A percentile compares a stretch with the other conserved stretches of the same genome.
Conservation (phyloP, 2,113 vertebrate genomes). For the Crotalus viridis region DNA sequence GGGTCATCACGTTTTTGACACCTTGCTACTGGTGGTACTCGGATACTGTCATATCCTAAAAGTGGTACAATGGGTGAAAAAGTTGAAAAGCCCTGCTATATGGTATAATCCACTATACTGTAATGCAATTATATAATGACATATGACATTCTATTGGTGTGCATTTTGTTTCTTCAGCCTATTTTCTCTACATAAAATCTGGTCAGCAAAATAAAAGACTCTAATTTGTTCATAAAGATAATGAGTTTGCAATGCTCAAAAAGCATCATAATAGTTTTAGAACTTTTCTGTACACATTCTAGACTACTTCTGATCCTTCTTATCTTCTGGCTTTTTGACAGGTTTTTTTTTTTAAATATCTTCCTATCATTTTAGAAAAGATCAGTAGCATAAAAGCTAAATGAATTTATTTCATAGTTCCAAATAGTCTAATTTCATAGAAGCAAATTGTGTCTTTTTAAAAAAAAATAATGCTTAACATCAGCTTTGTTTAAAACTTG, state of each 20-base stretch:
- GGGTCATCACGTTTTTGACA: no score
- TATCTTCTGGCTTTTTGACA: not conserved
- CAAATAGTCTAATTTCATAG: not conserved
- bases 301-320: not conserved
- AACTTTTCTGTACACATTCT: not conserved
- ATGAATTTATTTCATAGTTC: not conserved
- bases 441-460: not conserved
- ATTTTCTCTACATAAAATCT: not conserved
- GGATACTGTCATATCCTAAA: no score
- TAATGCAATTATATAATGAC: not conserved
- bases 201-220: constrained; percentile 61
- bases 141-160: not conserved
- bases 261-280: not conserved
- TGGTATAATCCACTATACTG: not conserved
- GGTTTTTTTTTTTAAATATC: not conserved
- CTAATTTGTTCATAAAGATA: not conserved
- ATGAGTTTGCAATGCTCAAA: not conserved
- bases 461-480: not conserved
- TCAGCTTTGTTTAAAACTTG: not conserved
- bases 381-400: not conserved
- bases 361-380: not conserved
- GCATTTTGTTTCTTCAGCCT: not conserved
- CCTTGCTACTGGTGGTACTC: no score
- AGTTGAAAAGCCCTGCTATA: not conserved
- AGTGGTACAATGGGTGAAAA: no score